phyloP scores from a whole-genome alignment of 2,888 invertebrate genomes.

The Kuschelorhynchus macadamiae region DNA sequence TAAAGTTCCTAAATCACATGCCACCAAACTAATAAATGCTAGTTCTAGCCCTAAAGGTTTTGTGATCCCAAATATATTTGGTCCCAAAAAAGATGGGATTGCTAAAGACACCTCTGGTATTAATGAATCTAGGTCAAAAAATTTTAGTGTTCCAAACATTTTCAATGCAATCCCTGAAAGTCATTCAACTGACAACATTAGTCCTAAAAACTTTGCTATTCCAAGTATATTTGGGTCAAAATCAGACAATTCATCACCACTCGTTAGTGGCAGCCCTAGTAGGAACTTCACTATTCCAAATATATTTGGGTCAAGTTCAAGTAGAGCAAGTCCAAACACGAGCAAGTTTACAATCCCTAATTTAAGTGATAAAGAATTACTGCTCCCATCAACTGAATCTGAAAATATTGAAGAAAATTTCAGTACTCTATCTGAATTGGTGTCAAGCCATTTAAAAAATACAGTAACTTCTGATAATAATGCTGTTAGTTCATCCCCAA shows the following conservation, averaged over 20 bases:
- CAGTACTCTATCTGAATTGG: constrained; percentile 54
- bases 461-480: constrained; percentile 17
- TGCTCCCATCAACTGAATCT: too few relatives aligned
- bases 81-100: constrained; percentile 9
- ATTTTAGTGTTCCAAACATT: constrained; percentile 44
- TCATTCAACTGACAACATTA: neutral
- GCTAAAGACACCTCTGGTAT: neutral
- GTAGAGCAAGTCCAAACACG: neutral
- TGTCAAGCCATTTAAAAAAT: constrained; percentile 55
- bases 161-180: constrained; percentile 7
- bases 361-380: neutral
- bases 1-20: too few relatives aligned
- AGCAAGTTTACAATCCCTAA: neutral
- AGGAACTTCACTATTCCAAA: constrained; percentile 28
- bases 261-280: constrained; percentile 3
- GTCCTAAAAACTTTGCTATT: constrained; percentile 25
- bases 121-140: constrained; percentile 16
- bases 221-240: constrained; percentile 28
- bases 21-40: neutral
- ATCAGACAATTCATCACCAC: neutral
- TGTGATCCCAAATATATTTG: constrained; percentile 38
- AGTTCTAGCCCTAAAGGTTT: constrained; percentile 16
- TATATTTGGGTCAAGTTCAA: constrained; percentile 15
- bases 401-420: constrained; percentile 37
- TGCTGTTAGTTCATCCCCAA: constrained; percentile 13